These are phyloP conservation scores for Amazona guildingii DNA, from an alignment of 2,113 vertebrate genomes.

Conservation along the genomic window DNA sequence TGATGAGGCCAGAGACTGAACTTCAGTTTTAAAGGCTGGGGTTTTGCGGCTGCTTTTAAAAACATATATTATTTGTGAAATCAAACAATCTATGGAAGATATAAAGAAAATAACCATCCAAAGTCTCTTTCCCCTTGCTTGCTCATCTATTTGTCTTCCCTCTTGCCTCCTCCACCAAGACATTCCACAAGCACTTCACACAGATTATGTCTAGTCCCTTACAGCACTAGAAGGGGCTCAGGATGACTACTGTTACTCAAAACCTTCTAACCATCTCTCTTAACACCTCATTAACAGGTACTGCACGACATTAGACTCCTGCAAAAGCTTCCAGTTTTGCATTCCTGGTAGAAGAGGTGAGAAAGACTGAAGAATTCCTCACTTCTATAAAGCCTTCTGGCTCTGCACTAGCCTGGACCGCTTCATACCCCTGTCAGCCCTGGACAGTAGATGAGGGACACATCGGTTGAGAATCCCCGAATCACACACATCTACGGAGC, in stretches of 20 bases:
- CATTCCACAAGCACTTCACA: background rate
- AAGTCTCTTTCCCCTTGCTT: background rate
- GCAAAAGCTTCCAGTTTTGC: background rate
- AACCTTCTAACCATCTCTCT: background rate
- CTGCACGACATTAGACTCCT: accelerated
- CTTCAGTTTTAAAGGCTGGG: background rate
- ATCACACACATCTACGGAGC: accelerated
- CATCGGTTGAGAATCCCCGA: background rate
- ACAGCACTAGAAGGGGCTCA: background rate
- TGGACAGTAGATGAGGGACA: accelerated
- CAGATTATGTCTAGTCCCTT: background rate
- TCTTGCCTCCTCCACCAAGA: background rate
- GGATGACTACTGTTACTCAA: background rate
- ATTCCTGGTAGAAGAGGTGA: background rate
- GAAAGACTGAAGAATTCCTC: background rate
- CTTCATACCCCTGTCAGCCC: too few species aligned
- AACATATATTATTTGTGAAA: background rate
- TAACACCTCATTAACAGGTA: background rate
- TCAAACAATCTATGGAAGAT: background rate
- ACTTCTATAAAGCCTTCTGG: background rate
- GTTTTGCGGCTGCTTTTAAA: background rate
- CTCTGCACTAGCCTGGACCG: background rate
- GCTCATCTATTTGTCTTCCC: background rate
- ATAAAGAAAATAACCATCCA: background rate
- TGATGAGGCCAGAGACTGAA: background rate